Evolutionary conservation across 2,888 invertebrate species (phyloP), one percentile per base, ranked within the genome.

Genomic region (Megastigmus dorsalis): DNA sequence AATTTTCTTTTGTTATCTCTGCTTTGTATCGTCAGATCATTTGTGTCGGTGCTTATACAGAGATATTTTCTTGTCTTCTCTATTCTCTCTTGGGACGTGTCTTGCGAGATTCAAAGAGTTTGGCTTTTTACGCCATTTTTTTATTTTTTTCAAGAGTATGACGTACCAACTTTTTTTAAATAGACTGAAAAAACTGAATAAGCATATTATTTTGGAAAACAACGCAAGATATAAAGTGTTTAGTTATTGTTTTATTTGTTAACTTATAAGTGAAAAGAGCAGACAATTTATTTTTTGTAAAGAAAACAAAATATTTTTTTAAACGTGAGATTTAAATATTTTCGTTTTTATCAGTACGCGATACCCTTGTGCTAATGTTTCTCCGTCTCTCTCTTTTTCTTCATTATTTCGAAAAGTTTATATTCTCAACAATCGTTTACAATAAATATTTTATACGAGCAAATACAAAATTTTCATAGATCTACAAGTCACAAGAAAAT

Each of bases 401-500:
- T 60, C 5, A 7, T 45, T 45, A 52, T 2, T 28, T 57, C 15
- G 28, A 45, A 52, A 52, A 54, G 30, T 72, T 65, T 68, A 38
- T 60, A 76, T 73, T 13, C 13, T 63, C 59, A 77, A 77, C 76
- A 74, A 77, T 77, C 2, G 10, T 20, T 69, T 43, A n/a, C 26
- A 70, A 76, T 74, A 76, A 66, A 74, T 41, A 60, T 57, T 67
- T 69, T 55, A 74, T 68, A 71, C 38, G 43, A 63, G 63, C 41
- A 70, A 77, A 77, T 71, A 74, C 30, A 77, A 77, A 77, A 59
- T 28, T 54, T 59, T 28, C 43, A 18, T 62, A 57, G n/a, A 10
- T 60, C 50, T 63, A 55, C 36, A 57, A 36, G 5, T 63, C 15
- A 48, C 45, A 68, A 52, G 36, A 23, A 55, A 75, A 62, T 13